Percentiles rank a stretch among this genome's conserved stretches.
Conservation (phyloP, 2,888 invertebrate species). For the Smittia sp. region DNA sequence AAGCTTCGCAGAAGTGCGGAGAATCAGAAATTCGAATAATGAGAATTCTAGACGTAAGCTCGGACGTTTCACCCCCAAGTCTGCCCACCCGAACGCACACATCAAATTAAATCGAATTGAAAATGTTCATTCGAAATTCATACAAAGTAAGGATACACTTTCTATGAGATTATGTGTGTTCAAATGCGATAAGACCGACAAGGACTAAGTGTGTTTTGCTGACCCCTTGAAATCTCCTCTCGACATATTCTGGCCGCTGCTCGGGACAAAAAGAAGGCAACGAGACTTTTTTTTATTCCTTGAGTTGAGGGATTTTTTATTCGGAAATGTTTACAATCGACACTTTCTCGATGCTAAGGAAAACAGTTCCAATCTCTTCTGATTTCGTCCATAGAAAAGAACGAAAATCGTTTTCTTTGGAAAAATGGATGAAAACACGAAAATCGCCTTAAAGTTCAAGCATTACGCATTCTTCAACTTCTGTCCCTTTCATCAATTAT, state of each 20-base stretch:
- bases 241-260: too few relatives aligned
- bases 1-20: background rate
- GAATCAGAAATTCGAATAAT: constrained; percentile 9
- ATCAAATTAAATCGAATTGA: constrained; percentile 38
- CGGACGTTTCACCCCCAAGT: background rate
- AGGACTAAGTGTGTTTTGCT: constrained; percentile 9
- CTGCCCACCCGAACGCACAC: background rate
- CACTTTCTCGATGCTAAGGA: background rate
- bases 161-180: constrained; percentile 39
- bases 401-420: background rate
- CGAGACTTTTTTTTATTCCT: background rate
- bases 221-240: constrained; percentile 27
- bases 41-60: background rate
- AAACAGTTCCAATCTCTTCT: background rate
- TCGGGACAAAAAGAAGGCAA: background rate
- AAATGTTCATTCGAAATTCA: constrained; percentile 41
- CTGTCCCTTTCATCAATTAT: constrained; percentile 40
- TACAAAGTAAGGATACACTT: constrained; percentile 37
- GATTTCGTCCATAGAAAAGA: too few relatives aligned
- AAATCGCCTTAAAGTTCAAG: constrained; percentile 40
- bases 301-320: background rate
- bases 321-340: constrained; percentile 12
- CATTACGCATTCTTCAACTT: constrained; percentile 32
- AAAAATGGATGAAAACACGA: constrained; percentile 25
- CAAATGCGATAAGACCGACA: constrained; percentile 29